Conservation (phyloP, 2,797 vertebrate species). For the Pogoniulus pusillus region DNA sequence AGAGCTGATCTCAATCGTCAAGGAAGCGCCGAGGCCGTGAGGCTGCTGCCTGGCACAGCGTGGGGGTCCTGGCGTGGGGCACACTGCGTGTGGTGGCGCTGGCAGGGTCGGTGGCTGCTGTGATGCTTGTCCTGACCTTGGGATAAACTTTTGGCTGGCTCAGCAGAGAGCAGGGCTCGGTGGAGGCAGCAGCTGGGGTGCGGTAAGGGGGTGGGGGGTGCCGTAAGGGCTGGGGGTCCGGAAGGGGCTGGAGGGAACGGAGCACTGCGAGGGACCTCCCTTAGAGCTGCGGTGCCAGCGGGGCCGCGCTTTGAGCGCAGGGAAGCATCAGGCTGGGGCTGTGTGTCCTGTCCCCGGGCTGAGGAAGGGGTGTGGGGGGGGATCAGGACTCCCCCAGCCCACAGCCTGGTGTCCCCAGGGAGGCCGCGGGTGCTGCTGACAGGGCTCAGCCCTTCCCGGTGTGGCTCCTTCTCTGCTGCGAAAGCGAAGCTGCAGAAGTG, state of each 20-base stretch:
- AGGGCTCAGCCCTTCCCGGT: not conserved
- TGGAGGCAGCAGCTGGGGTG: fast-evolving
- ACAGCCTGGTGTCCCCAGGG: fast-evolving
- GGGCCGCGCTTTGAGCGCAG: fast-evolving
- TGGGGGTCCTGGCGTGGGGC: fast-evolving
- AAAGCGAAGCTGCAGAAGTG: not conserved
- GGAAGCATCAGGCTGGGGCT: no score
- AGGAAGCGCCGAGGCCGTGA: not conserved
- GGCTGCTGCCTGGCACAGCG: fast-evolving
- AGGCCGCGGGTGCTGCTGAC: not conserved
- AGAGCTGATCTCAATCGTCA: fast-evolving
- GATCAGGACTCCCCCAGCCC: not conserved
- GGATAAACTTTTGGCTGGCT: not conserved
- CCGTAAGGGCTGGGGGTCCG: not conserved
- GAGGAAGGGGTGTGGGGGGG: not conserved
- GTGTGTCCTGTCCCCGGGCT: not conserved
- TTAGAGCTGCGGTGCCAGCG: fast-evolving
- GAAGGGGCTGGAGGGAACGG: fast-evolving
- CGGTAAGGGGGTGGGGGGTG: not conserved
- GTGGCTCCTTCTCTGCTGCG: not conserved
- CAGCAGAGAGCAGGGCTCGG: fast-evolving
- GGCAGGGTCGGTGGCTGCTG: not conserved
- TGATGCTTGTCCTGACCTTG: not conserved
- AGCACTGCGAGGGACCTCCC: fast-evolving
- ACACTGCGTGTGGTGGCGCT: fast-evolving